phyloP scores from a whole-genome alignment of 2,797 vertebrate species.

The Oreochromis mossambicus region DNA sequence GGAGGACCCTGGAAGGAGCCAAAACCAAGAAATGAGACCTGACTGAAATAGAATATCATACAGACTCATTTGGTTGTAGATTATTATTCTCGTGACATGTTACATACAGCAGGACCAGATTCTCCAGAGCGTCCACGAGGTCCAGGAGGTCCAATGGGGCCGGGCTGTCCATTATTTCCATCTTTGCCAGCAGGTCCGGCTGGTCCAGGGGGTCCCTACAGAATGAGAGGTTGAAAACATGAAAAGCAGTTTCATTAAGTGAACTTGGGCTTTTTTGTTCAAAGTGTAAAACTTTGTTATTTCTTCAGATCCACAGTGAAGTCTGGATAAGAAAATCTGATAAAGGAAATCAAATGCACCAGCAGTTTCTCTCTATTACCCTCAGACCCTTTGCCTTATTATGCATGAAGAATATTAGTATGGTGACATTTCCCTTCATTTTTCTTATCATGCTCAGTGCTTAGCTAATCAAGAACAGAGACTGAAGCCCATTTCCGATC shows the following conservation, averaged over 20 bases:
- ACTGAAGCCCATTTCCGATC: constrained; percentile 49
- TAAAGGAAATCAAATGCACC: constrained; percentile 15
- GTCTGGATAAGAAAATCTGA: constrained; percentile 8
- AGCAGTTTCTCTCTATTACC: constrained; percentile 10
- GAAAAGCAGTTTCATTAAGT: background rate
- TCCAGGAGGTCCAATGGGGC: constrained; percentile 92
- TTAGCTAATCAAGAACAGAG: constrained; percentile 48
- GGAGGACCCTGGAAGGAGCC: constrained; percentile 84
- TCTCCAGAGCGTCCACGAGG: constrained; percentile 95
- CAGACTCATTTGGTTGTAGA: background rate
- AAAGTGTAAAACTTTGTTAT: background rate
- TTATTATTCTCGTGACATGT: background rate
- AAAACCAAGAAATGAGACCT: background rate
- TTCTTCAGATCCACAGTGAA: background rate
- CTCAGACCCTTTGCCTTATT: constrained; percentile 19
- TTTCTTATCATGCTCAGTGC: constrained; percentile 33
- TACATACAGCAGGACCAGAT: constrained; percentile 86
- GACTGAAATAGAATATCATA: background rate
- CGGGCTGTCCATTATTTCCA: constrained; percentile 85
- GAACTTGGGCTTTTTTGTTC: background rate
- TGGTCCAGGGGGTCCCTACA: constrained; percentile 88
- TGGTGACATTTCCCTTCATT: constrained; percentile 54
- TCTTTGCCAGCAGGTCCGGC: constrained; percentile 92
- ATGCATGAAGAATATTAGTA: constrained; percentile 44
- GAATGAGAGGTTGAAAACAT: background rate